Conservation (phyloP, 2,888 invertebrate genomes). For the Eucera pruinosa region DNA sequence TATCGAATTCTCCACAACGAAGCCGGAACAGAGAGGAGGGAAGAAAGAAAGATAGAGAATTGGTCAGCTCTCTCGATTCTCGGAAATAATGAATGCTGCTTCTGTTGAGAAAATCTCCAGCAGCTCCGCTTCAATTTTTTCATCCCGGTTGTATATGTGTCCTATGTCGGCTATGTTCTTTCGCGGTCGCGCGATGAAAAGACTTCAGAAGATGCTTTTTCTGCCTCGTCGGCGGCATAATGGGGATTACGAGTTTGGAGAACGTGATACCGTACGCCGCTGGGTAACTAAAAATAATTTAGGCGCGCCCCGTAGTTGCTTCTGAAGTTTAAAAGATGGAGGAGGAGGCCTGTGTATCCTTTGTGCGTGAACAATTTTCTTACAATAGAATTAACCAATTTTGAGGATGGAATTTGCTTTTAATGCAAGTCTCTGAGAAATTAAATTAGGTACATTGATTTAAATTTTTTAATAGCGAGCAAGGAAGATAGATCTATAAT, state of each 20-base stretch:
- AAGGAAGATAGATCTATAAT: no score
- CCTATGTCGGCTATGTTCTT: conserved; percentile 40
- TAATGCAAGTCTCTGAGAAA: neutral
- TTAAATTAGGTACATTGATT: no score
- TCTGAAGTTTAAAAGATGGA: neutral
- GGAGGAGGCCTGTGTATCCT: no score
- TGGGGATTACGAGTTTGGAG: conserved; percentile 29
- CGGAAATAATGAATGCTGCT: conserved; percentile 80
- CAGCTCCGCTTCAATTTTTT: conserved; percentile 63
- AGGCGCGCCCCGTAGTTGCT: neutral
- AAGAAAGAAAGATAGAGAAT: conserved; percentile 42
- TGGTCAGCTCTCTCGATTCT: conserved; percentile 70
- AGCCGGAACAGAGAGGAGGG: conserved; percentile 39
- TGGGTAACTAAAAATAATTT: conserved; percentile 25
- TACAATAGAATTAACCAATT: neutral
- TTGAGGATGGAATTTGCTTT: no score
- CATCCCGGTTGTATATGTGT: conserved; percentile 34
- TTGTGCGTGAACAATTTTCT: neutral
- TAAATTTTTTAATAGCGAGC: no score
- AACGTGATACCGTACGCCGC: neutral
- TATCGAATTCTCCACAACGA: conserved; percentile 71
- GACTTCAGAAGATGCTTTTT: conserved; percentile 16
- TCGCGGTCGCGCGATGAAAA: conserved; percentile 16
- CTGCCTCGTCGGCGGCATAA: conserved; percentile 6
- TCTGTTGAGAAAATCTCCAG: conserved; percentile 76